These are phyloP conservation scores for Erebia ligea DNA, from an alignment of 2,888 invertebrate species.

Conservation along the genomic window DNA sequence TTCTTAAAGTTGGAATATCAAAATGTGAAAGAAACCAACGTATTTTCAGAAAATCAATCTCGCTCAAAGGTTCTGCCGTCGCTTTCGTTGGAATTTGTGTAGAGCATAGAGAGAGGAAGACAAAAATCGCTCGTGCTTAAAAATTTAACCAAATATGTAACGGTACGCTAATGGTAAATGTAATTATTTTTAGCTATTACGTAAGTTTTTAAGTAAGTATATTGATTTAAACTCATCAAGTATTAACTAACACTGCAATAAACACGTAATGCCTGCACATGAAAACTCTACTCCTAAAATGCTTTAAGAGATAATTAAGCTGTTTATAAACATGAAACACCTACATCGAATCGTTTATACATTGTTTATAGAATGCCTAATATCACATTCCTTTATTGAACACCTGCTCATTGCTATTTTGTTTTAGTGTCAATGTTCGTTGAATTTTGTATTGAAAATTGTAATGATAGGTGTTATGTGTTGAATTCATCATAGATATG, in stretches of 20 bases:
- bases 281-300: background rate
- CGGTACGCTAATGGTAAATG: constrained; percentile 34
- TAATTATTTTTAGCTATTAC: constrained; percentile 23
- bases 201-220: constrained; percentile 13
- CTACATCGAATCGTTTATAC: background rate
- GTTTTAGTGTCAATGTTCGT: background rate
- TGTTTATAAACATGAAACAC: constrained; percentile 5
- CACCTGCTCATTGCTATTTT: background rate
- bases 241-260: background rate
- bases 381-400: background rate
- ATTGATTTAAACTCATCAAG: constrained; percentile 9
- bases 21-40: constrained; percentile 12
- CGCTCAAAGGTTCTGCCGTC: constrained; percentile 34
- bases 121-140: constrained; percentile 32
- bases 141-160: constrained; percentile 36
- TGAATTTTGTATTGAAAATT: constrained; percentile 1
- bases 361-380: background rate
- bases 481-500: constrained; percentile 14
- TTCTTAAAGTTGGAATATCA: constrained; percentile 1
- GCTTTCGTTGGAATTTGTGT: constrained; percentile 38
- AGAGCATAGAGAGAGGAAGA: constrained; percentile 36
- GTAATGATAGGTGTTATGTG: background rate
- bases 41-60: constrained; percentile 39
- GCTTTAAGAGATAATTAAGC: background rate
- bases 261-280: background rate